phyloP scores from a whole-genome alignment of 1,140 invertebrate genomes.

The Wiebesia pumilae region DNA sequence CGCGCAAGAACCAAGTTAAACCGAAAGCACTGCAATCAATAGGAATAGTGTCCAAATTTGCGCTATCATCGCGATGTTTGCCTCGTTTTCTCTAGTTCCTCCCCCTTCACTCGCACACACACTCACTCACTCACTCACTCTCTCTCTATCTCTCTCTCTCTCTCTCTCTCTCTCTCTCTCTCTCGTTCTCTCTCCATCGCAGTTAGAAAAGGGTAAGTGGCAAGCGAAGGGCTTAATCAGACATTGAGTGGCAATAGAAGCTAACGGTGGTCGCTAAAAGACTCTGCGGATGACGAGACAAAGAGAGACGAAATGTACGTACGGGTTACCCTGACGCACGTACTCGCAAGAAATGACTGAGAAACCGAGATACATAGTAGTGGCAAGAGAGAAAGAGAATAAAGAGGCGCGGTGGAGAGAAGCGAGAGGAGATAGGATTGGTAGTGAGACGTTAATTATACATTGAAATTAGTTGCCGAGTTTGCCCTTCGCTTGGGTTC shows the following conservation, averaged over 20 bases:
- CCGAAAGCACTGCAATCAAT: conserved; percentile 72
- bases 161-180: conserved; percentile 15
- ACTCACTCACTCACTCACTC: conserved; percentile 55
- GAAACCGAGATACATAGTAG: neutral
- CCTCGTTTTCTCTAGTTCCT: neutral
- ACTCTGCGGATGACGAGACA: conserved; percentile 29
- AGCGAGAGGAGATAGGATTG: conserved; percentile 61
- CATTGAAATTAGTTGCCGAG: conserved; percentile 77
- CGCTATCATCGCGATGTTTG: conserved; percentile 68
- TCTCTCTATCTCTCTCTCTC: neutral
- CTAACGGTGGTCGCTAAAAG: conserved; percentile 31
- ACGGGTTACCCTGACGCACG: neutral
- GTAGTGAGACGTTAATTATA: conserved; percentile 76
- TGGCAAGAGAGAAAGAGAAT: conserved; percentile 24
- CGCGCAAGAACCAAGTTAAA: conserved; percentile 71
- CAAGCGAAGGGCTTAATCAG: conserved; percentile 59
- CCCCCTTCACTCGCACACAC: neutral
- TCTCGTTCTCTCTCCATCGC: conserved; percentile 55
- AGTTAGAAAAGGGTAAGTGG: conserved; percentile 59
- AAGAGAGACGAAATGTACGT: conserved; percentile 10
- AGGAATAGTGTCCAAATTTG: conserved; percentile 70
- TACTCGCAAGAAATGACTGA: conserved; percentile 32
- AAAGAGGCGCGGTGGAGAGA: conserved; percentile 50
- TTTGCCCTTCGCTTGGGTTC: conserved; percentile 69
- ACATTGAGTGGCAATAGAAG: conserved; percentile 56